Conservation (phyloP, 2,113 vertebrate genomes). For the Microcebus tavaratra region DNA sequence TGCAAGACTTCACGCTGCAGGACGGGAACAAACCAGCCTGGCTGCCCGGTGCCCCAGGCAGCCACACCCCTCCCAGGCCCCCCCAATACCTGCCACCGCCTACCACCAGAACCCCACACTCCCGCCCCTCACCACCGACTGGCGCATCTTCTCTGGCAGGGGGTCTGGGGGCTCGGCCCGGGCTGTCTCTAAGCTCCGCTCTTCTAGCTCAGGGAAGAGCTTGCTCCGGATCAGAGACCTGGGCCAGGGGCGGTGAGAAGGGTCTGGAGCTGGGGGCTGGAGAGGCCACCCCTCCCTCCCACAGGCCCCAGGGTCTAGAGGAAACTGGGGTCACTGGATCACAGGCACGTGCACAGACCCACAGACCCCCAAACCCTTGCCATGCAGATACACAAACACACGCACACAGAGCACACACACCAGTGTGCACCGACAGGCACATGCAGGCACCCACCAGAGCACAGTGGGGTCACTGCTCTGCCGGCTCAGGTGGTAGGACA, state of each 20-base stretch:
- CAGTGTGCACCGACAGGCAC: not conserved
- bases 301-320: no score
- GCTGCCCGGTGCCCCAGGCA: not conserved
- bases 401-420: not conserved
- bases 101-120: not conserved
- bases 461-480: conserved; percentile 94
- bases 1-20: conserved; percentile 91
- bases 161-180: conserved; percentile 92
- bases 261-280: not conserved
- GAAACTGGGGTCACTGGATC: not conserved
- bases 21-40: not conserved
- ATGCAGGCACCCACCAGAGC: conserved; percentile 87
- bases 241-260: not conserved
- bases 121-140: conserved; percentile 88
- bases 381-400: not conserved
- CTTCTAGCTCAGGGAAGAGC: conserved; percentile 91
- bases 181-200: conserved; percentile 88
- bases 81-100: not conserved
- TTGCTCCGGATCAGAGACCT: conserved; percentile 92
- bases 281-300: not conserved
- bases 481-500: conserved; percentile 94
- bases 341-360: not conserved
- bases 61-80: not conserved
- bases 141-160: conserved; percentile 91
- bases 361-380: not conserved